Conservation (phyloP, 1,140 invertebrate genomes). For the Colletes gigas region DNA sequence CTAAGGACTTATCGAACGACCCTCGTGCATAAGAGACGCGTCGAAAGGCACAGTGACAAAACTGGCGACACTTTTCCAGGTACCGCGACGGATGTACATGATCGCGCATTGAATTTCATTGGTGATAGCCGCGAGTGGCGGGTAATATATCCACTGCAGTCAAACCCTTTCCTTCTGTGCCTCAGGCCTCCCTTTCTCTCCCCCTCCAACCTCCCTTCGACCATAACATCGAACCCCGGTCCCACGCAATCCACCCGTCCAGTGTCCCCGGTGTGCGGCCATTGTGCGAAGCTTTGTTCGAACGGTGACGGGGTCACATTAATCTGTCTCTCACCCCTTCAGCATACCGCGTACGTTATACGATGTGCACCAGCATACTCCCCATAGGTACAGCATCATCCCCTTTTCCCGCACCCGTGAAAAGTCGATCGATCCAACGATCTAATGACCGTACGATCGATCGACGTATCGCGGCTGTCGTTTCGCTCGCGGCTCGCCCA, state of each 20-base stretch:
- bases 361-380: slow-evolving; percentile 62
- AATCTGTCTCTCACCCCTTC: slow-evolving; percentile 78
- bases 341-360: slow-evolving; percentile 71
- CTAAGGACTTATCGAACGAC: not conserved
- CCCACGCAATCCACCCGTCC: slow-evolving; percentile 60
- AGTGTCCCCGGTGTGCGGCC: slow-evolving; percentile 75
- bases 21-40: not conserved
- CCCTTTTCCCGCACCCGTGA: slow-evolving; percentile 34
- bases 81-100: slow-evolving; percentile 66
- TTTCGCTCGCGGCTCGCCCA: not conserved
- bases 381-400: slow-evolving; percentile 54
- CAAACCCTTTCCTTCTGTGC: slow-evolving; percentile 64
- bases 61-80: slow-evolving; percentile 70
- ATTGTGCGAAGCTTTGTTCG: slow-evolving; percentile 80
- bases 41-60: slow-evolving; percentile 31
- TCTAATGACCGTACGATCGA: slow-evolving; percentile 49
- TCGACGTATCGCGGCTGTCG: slow-evolving; percentile 20
- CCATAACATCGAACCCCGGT: slow-evolving; percentile 59
- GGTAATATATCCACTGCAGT: slow-evolving; percentile 76
- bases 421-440: slow-evolving; percentile 60
- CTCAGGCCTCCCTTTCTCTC: slow-evolving; percentile 42
- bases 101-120: slow-evolving; percentile 78
- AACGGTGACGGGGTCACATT: slow-evolving; percentile 79
- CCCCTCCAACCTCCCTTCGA: slow-evolving; percentile 52
- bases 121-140: slow-evolving; percentile 75